These are phyloP conservation scores for Pissodes strobi DNA, from an alignment of 1,140 invertebrate species.

Conservation along the genomic window DNA sequence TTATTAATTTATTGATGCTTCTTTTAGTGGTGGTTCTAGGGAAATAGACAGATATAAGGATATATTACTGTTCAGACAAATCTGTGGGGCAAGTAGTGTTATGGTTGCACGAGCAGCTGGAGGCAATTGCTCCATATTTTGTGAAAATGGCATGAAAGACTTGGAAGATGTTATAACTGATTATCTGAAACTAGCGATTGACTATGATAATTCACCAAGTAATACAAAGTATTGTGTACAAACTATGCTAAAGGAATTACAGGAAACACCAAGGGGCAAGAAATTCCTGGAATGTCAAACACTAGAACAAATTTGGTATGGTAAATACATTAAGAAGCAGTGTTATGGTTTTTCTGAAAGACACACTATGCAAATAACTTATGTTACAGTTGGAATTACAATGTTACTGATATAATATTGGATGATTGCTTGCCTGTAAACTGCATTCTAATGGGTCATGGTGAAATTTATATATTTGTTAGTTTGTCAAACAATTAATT, in stretches of 20 bases:
- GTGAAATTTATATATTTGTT: too few species aligned
- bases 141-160: constrained; percentile 68
- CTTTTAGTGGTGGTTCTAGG: constrained; percentile 86
- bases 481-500: too few species aligned
- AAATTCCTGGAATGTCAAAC: constrained; percentile 82
- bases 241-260: constrained; percentile 87
- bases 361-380: too few species aligned
- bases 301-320: constrained; percentile 87
- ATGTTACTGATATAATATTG: too few species aligned
- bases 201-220: constrained; percentile 86
- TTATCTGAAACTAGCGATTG: constrained; percentile 78
- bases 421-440: too few species aligned
- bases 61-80: constrained; percentile 77
- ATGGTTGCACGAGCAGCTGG: constrained; percentile 95
- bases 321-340: too few species aligned
- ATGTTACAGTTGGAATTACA: too few species aligned
- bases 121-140: constrained; percentile 94
- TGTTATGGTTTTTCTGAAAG: too few species aligned
- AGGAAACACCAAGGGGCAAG: constrained; percentile 81
- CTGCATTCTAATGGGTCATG: too few species aligned
- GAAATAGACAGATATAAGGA: constrained; percentile 79
- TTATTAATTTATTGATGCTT: too few species aligned
- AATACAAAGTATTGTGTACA: constrained; percentile 96
- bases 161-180: constrained; percentile 81
- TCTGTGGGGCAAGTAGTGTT: constrained; percentile 84